Base-by-base conservation (phyloP, 2,113 vertebrate species). In the Odobenus rosmarus region DNA sequence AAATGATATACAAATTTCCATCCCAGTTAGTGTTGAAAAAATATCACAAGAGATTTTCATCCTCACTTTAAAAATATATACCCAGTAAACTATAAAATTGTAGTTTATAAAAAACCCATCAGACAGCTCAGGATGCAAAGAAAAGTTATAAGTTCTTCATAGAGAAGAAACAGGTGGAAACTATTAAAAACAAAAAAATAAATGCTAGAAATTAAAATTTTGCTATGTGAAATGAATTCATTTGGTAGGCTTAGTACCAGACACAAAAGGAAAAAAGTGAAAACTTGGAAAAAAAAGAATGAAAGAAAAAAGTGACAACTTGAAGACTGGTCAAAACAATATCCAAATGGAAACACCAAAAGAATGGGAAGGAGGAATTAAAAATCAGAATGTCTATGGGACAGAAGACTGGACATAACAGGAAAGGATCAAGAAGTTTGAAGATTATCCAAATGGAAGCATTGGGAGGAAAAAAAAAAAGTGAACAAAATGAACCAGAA, bases 21-120 rank as follows among this genome's bases (percentile, higher is more conserved):
- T 71, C 83, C 79, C 1, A 39, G 12, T 24, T 57, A 92, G 16
- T 42, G 53, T 24, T 90, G 69, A 87, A 97, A 90, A 89, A 97
- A 85, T 79, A 23, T 93, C 80, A 93, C 31, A 71, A 84, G 53
- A 69, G 80, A 89, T 82, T 85, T 71, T 96, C 36, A 91, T 84
- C 3, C 3, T 90, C 26, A 95, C 19, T 90, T 7, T 85, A 77
- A 93, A 42, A 96, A 53, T 57, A 14, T 80, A 93, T 88, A 88
- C 14, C 8, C 16, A 81, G 19, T 69, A 94, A 84, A 2, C 14
- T 86, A 64, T 69, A 62, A 93, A 76, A 53, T 82, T 42, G 64
- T 16, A 93, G 5, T 72, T 64, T 77, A 21, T 55, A 49, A 89
- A 83, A n/a, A 14, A 8, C 31, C 14, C 21, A 36, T 31, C 15